These are phyloP conservation scores for Dioctria rufipes DNA, from an alignment of 2,888 invertebrate species.

Conservation along the genomic window DNA sequence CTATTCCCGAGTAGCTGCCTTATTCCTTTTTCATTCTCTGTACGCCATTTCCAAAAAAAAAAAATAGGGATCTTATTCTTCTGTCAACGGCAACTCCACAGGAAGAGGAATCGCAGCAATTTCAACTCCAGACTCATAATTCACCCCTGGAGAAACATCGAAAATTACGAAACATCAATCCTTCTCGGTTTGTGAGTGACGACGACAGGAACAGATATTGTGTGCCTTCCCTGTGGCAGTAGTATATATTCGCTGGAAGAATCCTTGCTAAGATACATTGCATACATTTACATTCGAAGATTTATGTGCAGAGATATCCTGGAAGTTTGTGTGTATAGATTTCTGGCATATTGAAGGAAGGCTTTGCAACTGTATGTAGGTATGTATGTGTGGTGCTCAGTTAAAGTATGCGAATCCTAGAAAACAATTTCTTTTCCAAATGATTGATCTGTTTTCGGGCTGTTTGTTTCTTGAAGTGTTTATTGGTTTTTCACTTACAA, in stretches of 20 bases:
- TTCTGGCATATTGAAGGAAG: slow-evolving; percentile 1
- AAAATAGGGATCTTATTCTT: slow-evolving; percentile 38
- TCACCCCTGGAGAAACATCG: slow-evolving; percentile 51
- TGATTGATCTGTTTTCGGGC: slow-evolving; percentile 50
- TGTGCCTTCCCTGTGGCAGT: slow-evolving; percentile 43
- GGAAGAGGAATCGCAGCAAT: slow-evolving; percentile 52
- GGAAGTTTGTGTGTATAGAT: not conserved
- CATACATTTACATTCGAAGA: slow-evolving; percentile 50
- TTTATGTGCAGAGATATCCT: slow-evolving; percentile 43
- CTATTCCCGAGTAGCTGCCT: slow-evolving; percentile 1
- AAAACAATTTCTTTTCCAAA: slow-evolving; percentile 52
- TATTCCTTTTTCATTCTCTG: not conserved
- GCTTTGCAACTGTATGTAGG: not conserved
- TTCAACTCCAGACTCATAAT: slow-evolving; percentile 52
- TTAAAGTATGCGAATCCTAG: slow-evolving; percentile 39
- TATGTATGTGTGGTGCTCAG: not conserved
- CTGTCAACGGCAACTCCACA: slow-evolving; percentile 50
- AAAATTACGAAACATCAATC: slow-evolving; percentile 54
- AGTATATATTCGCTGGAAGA: not conserved
- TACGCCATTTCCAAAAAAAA: not conserved
- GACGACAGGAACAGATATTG: slow-evolving; percentile 52
- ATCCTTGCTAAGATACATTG: slow-evolving; percentile 50
- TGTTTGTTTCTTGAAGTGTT: slow-evolving; percentile 53
- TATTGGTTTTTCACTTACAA: slow-evolving; percentile 51
- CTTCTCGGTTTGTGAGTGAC: slow-evolving; percentile 53